Percentiles rank a stretch among this genome's conserved stretches.
These are phyloP conservation scores for Clitarchus hookeri DNA, from an alignment of 2,888 invertebrate species.

Conservation along the genomic window DNA sequence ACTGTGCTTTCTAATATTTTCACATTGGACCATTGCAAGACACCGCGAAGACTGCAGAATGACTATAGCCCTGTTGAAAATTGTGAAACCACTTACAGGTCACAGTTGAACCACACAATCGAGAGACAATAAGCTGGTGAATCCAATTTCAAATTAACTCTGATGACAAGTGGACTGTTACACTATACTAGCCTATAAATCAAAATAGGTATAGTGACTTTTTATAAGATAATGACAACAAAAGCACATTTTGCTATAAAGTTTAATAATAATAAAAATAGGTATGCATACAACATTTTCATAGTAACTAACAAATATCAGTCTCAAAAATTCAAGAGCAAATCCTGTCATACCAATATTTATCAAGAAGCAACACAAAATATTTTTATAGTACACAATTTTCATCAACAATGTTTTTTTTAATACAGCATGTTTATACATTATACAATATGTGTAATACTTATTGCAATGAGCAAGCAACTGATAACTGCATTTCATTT, in stretches of 20 bases:
- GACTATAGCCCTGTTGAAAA: no score
- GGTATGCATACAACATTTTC: slow-evolving; percentile 14
- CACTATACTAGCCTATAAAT: no score
- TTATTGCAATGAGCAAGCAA: neutral
- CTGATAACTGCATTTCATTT: neutral
- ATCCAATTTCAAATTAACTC: no score
- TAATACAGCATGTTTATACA: neutral
- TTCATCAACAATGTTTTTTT: neutral
- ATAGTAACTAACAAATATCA: neutral
- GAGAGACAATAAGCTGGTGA: no score
- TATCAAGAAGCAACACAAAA: slow-evolving; percentile 10
- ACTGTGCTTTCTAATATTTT: no score
- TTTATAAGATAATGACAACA: neutral
- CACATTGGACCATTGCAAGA: no score
- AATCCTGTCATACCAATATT: neutral
- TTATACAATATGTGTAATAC: no score
- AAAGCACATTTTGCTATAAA: neutral
- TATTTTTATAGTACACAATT: slow-evolving; percentile 10
- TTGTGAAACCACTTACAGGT: no score
- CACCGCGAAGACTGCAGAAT: no score
- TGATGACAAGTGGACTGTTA: no score
- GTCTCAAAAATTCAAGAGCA: neutral
- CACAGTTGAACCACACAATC: no score
- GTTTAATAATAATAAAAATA: slow-evolving; percentile 14
- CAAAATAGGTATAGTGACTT: no score